Conservation (phyloP, 2,888 invertebrate genomes). For the Drosophila neutralis region DNA sequence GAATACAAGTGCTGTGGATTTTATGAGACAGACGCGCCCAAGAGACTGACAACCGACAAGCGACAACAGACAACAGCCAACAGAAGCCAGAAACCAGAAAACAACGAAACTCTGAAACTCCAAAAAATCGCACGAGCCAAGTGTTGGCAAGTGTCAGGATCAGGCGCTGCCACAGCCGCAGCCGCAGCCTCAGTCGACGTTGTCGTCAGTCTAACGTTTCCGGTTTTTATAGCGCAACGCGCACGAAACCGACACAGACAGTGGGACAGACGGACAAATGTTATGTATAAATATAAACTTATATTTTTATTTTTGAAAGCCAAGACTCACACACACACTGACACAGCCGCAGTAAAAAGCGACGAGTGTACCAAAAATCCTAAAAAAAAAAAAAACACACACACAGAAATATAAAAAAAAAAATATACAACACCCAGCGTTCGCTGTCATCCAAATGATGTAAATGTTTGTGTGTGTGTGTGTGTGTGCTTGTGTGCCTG, state of each 20-base stretch:
- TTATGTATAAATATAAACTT: slow-evolving; percentile 81
- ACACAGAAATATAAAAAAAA: slow-evolving; percentile 13
- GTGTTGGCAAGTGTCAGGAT: slow-evolving; percentile 81
- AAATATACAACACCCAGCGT: slow-evolving; percentile 61
- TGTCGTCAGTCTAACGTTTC: slow-evolving; percentile 69
- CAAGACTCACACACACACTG: slow-evolving; percentile 50
- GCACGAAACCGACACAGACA: slow-evolving; percentile 32
- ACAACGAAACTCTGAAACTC: slow-evolving; percentile 61
- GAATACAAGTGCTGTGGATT: slow-evolving; percentile 64
- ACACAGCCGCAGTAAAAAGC: slow-evolving; percentile 48
- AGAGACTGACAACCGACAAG: slow-evolving; percentile 45
- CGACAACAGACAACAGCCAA: slow-evolving; percentile 9
- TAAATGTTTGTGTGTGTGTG: slow-evolving; percentile 24
- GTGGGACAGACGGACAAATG: slow-evolving; percentile 64
- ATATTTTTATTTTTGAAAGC: slow-evolving; percentile 76
- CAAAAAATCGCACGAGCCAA: slow-evolving; percentile 67
- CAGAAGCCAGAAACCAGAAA: slow-evolving; percentile 41
- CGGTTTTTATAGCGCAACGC: slow-evolving; percentile 73
- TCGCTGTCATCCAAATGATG: slow-evolving; percentile 59
- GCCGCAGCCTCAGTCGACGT: slow-evolving; percentile 31
- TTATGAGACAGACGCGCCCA: slow-evolving; percentile 64
- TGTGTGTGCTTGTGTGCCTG: slow-evolving; percentile 32
- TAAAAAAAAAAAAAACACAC: slow-evolving; percentile 15
- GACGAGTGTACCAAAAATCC: slow-evolving; percentile 52
- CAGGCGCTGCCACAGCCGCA: slow-evolving; percentile 51